Evolutionary conservation across 2,113 vertebrate species (phyloP).

Genomic region (Fulmarus glacialis): DNA sequence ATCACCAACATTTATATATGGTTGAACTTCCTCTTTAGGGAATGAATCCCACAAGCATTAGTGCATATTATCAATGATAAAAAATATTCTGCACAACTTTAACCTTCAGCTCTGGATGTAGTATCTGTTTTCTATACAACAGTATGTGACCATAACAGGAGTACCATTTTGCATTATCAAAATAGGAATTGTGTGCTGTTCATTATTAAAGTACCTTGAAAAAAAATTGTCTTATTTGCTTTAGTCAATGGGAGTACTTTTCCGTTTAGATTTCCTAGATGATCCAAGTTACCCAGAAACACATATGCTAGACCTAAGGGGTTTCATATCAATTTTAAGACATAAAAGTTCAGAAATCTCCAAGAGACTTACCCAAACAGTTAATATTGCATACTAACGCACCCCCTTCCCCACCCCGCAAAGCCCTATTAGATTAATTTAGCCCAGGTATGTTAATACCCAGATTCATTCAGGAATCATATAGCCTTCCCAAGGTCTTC

Average conservation of each 20-base stretch:
- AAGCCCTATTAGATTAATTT: neutral
- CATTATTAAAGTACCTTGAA: neutral
- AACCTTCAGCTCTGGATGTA: neutral
- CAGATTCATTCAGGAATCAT: slow-evolving; percentile 3
- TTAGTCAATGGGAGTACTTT: neutral
- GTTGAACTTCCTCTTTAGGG: neutral
- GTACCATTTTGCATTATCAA: neutral
- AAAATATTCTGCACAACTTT: neutral
- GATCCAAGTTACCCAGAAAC: neutral
- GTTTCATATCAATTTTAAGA: neutral
- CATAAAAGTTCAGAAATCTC: neutral
- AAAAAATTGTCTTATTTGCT: neutral
- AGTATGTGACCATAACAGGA: neutral
- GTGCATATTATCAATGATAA: neutral
- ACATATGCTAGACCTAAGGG: neutral
- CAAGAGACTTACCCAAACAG: neutral
- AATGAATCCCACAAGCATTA: neutral
- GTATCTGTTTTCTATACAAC: neutral
- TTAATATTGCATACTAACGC: neutral
- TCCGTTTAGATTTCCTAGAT: neutral
- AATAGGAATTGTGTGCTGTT: neutral
- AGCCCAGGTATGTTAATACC: neutral
- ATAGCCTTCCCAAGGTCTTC: neutral
- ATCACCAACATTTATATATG: neutral
- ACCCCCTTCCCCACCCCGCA: neutral